Evolutionary conservation across 2,888 invertebrate species (phyloP), one percentile per base, ranked within the genome.

Genomic region (Hypomecis punctinalis): DNA sequence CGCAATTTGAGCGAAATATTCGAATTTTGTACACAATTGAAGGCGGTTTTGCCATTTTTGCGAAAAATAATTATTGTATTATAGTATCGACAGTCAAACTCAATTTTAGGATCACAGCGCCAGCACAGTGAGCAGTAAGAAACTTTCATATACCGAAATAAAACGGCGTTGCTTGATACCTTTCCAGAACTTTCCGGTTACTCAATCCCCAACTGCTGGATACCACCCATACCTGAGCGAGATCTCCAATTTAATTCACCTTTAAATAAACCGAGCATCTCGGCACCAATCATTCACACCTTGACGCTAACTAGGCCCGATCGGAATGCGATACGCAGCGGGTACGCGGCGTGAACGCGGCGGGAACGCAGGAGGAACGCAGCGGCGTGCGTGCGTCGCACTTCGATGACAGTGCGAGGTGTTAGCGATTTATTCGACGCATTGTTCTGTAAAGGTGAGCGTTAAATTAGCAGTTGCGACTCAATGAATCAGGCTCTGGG

Each of bases 401-500:
- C 76, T 75, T 68, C 80, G 84, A 80, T 82, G 86, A 85, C 86
- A 86, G 82, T 73, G 56, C 73, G 73, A 82, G 79, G 80, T 82
- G 82, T 74, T 76, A 81, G 72, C 82, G 82, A 86, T 86, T 90
- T 88, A 89, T 88, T 88, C 72, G 81, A 77, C 73, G 76, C 76
- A 87, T 88, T 83, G 83, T 84, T 86, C 77, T 71, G 72, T 72
- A 89, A 89, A 89, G 88, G 90, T 90, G 88, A 90, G 73, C 75
- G 73, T 80, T 84, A 80, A 78, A 77, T 80, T 78, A 74, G 75
- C 42, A 52, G 43, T n/a, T 6, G 67, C 62, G 60, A 64, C 60
- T 58, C 47, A 55, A 56, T 56, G 56, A 57, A 52, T 65, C 56
- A 53, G 45, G 11, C 8, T 40, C n/a, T 23, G 52, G 49, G 37